Percentiles rank a stretch among this genome's conserved stretches.
Evolutionary conservation across 1,140 invertebrate genomes (phyloP).

Genomic region (Tribolium castaneum): DNA sequence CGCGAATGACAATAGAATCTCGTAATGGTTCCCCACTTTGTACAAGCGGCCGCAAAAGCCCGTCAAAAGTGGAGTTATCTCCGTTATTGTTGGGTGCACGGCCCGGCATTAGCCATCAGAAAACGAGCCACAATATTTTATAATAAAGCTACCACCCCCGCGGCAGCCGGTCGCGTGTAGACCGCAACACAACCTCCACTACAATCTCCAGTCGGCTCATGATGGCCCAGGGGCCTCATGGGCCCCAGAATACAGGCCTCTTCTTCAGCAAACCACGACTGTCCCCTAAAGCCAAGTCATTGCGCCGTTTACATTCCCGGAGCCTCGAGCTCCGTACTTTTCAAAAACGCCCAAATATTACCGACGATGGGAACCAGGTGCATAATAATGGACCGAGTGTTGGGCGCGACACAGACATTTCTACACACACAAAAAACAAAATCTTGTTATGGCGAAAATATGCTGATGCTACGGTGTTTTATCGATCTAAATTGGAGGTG

Average conservation of each 20-base stretch:
- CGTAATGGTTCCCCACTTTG: background rate
- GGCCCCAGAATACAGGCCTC: constrained; percentile 54
- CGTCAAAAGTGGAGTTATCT: background rate
- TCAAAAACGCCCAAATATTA: constrained; percentile 34
- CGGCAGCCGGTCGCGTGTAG: constrained; percentile 61
- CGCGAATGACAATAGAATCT: background rate
- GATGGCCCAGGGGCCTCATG: constrained; percentile 58
- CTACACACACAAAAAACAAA: background rate
- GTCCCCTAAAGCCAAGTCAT: constrained; percentile 58
- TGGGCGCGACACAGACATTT: background rate
- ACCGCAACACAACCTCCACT: constrained; percentile 45
- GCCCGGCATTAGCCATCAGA: constrained; percentile 44
- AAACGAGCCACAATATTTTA: constrained; percentile 53
- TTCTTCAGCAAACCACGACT: constrained; percentile 57
- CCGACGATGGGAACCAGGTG: constrained; percentile 20
- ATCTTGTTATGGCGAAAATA: constrained; percentile 2
- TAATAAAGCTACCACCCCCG: constrained; percentile 59
- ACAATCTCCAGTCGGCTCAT: constrained; percentile 57
- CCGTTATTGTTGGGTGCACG: constrained; percentile 25
- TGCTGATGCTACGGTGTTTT: constrained; percentile 26
- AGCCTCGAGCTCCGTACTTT: constrained; percentile 15
- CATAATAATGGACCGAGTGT: background rate
- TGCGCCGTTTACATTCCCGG: constrained; percentile 44
- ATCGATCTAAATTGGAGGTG: constrained; percentile 32
- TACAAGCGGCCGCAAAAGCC: background rate